phyloP scores from a whole-genome alignment of 1,140 invertebrate species.

The Bombyx mandarina region DNA sequence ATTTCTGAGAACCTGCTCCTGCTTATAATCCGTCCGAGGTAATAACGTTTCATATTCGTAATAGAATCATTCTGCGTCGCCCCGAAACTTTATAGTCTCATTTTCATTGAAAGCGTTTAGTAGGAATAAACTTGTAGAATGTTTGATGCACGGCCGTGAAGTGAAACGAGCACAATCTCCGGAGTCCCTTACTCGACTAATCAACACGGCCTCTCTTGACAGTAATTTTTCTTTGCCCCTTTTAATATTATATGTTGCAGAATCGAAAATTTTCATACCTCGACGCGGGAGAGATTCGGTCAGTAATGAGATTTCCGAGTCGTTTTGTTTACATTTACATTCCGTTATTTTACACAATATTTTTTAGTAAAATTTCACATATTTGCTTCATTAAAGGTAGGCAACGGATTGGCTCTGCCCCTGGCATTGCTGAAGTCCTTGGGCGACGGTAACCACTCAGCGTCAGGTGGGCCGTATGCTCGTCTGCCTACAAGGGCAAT shows the following conservation, averaged over 20 bases:
- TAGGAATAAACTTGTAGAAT: conserved; percentile 65
- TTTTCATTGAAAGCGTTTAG: conserved; percentile 69
- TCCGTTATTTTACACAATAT: no score
- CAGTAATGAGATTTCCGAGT: no score
- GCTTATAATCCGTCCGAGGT: conserved; percentile 70
- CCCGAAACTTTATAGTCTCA: conserved; percentile 68
- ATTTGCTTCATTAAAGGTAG: no score
- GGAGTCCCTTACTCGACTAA: conserved; percentile 37
- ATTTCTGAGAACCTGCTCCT: conserved; percentile 69
- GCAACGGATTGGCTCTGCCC: no score
- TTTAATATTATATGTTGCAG: conserved; percentile 12
- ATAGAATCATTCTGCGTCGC: conserved; percentile 68
- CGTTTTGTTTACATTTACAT: no score
- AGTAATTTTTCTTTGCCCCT: conserved; percentile 14
- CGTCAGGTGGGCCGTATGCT: no score
- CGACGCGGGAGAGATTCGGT: no score
- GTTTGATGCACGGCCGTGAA: conserved; percentile 47
- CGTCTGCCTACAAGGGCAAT: no score
- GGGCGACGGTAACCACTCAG: no score
- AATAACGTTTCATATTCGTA: conserved; percentile 71
- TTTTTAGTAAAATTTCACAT: no score
- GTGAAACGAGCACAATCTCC: conserved; percentile 48
- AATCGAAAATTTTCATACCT: conserved; percentile 6
- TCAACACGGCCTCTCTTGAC: conserved; percentile 29
- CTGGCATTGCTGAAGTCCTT: no score